Evolutionary conservation across 2,113 vertebrate genomes (phyloP).

Genomic region (Lutjanus erythropterus): DNA sequence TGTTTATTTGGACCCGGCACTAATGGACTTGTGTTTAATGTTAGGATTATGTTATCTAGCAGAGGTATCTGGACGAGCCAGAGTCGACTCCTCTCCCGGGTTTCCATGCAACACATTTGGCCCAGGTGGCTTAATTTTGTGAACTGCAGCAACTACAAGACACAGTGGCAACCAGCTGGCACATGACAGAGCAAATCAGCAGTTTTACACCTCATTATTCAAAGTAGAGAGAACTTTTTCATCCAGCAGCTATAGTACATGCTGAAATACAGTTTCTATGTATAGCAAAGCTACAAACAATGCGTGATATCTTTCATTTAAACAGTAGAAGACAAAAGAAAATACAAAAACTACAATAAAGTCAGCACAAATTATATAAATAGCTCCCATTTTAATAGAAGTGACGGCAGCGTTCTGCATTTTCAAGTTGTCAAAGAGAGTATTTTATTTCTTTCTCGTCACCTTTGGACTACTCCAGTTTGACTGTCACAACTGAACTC

Average conservation of each 20-base stretch:
- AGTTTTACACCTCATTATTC: slow-evolving; percentile 38
- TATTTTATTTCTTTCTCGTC: neutral
- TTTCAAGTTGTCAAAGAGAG: neutral
- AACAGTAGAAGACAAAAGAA: neutral
- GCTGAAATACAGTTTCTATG: slow-evolving; percentile 5
- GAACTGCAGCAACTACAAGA: slow-evolving; percentile 42
- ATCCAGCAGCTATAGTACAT: slow-evolving; percentile 21
- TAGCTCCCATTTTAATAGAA: neutral
- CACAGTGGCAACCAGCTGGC: slow-evolving; percentile 16
- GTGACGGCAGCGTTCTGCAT: neutral
- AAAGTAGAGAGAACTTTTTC: neutral
- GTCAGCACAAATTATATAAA: slow-evolving; percentile 1
- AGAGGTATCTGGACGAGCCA: slow-evolving; percentile 14
- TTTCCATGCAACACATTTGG: slow-evolving; percentile 54
- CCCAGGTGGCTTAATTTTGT: slow-evolving; percentile 48
- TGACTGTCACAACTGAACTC: neutral
- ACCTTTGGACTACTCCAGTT: slow-evolving; percentile 1
- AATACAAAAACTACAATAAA: neutral
- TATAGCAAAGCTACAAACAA: slow-evolving; percentile 21
- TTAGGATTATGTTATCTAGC: slow-evolving; percentile 40
- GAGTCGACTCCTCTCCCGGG: neutral
- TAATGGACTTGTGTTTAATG: slow-evolving; percentile 61
- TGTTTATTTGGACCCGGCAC: slow-evolving; percentile 47
- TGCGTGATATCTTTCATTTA: neutral
- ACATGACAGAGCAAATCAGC: slow-evolving; percentile 34